phyloP scores from a whole-genome alignment of 2,113 vertebrate species.

The Tricholaema leucomelas region DNA sequence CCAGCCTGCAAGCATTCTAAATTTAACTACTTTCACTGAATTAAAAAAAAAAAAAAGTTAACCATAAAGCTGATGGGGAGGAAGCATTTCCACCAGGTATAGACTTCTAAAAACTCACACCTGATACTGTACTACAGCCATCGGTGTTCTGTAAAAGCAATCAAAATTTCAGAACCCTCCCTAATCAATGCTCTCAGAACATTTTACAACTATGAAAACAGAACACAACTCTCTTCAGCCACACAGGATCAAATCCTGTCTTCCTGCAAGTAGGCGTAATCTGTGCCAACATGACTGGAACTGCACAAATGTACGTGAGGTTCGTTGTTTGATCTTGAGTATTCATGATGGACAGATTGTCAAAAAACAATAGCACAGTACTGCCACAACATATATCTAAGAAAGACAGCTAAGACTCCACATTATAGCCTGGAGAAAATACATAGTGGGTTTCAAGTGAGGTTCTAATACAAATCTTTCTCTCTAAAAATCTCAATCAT shows the following conservation, averaged over 20 bases:
- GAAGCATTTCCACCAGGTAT: background rate
- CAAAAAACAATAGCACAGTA: conserved; percentile 10
- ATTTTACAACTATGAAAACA: background rate
- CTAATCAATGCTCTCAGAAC: background rate
- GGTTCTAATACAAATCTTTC: background rate
- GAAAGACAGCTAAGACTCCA: background rate
- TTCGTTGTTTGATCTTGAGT: background rate
- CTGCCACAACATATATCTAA: background rate
- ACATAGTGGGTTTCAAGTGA: background rate
- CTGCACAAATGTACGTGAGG: background rate
- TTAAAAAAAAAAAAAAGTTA: background rate
- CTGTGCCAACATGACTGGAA: background rate
- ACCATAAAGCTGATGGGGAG: too few species aligned
- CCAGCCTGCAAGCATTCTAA: background rate
- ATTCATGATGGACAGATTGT: background rate
- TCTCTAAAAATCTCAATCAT: background rate
- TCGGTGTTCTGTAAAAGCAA: background rate
- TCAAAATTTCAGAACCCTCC: background rate
- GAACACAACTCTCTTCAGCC: background rate
- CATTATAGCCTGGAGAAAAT: background rate
- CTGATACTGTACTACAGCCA: background rate
- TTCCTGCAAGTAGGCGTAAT: background rate
- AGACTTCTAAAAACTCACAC: background rate
- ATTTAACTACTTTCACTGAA: background rate
- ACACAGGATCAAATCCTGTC: background rate